Conservation (phyloP, 1,140 invertebrate species). For the Drosophila saltans region DNA sequence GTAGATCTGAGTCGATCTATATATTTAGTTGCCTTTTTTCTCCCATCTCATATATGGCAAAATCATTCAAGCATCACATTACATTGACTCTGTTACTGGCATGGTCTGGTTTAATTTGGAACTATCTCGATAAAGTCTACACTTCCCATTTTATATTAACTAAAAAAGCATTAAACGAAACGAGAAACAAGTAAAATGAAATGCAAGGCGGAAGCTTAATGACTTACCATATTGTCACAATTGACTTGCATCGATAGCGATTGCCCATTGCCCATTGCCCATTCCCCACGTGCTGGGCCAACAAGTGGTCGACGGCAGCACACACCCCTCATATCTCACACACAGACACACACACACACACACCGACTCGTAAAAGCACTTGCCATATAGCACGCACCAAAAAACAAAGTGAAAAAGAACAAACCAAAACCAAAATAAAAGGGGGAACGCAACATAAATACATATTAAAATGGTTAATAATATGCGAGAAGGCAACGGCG, state of each 20-base stretch:
- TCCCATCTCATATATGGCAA: slow-evolving; percentile 41
- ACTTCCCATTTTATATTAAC: slow-evolving; percentile 7
- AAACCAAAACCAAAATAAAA: slow-evolving; percentile 22
- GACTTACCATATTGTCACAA: slow-evolving; percentile 15
- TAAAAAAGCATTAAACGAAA: neutral
- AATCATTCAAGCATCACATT: slow-evolving; percentile 72
- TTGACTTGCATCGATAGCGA: slow-evolving; percentile 36
- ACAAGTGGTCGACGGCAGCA: slow-evolving; percentile 59
- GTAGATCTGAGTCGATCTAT: slow-evolving; percentile 47
- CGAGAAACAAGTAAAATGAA: slow-evolving; percentile 5
- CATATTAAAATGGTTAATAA: slow-evolving; percentile 72
- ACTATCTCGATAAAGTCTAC: slow-evolving; percentile 45
- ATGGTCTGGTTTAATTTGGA: slow-evolving; percentile 54
- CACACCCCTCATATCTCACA: slow-evolving; percentile 17
- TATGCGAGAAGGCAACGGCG: slow-evolving; percentile 47
- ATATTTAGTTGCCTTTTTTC: slow-evolving; percentile 16
- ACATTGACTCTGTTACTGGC: slow-evolving; percentile 18
- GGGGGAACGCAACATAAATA: slow-evolving; percentile 54
- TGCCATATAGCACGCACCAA: slow-evolving; percentile 73
- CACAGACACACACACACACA: slow-evolving; percentile 5
- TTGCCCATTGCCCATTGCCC: slow-evolving; percentile 45
- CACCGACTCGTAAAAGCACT: slow-evolving; percentile 27
- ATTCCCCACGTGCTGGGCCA: slow-evolving; percentile 61
- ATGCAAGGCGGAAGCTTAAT: slow-evolving; percentile 60
- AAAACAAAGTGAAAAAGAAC: slow-evolving; percentile 16